phyloP scores from a whole-genome alignment of 2,797 vertebrate genomes.

The Falco novaeseelandiae region DNA sequence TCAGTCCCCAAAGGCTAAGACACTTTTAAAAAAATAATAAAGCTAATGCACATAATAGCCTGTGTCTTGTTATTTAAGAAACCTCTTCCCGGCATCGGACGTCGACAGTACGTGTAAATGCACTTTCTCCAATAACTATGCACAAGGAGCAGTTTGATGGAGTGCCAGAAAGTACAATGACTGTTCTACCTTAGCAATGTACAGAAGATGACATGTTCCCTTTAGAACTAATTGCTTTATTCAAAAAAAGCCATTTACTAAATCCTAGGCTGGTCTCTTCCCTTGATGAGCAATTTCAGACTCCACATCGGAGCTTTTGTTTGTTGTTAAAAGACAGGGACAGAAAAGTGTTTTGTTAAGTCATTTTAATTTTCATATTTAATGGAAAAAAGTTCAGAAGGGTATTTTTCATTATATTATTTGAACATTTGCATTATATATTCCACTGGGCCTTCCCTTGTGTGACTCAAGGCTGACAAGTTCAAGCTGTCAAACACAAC shows the following conservation, averaged over 20 bases:
- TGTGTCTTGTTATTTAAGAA: conserved; percentile 56
- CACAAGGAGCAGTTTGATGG: conserved; percentile 43
- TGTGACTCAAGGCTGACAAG: conserved; percentile 53
- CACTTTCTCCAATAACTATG: conserved; percentile 48
- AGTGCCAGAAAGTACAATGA: conserved; percentile 68
- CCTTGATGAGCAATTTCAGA: conserved; percentile 76
- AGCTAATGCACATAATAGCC: conserved; percentile 37
- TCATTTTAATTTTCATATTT: conserved; percentile 75
- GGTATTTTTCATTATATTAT: conserved; percentile 63
- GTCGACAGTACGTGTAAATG: conserved; percentile 36
- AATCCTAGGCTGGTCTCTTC: conserved; percentile 64
- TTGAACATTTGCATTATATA: conserved; percentile 45
- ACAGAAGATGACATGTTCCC: conserved; percentile 73
- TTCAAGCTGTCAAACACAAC: conserved; percentile 48
- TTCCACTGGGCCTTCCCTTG: conserved; percentile 27
- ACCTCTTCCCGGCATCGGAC: conserved; percentile 59
- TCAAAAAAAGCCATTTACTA: conserved; percentile 69
- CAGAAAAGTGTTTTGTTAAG: conserved; percentile 69
- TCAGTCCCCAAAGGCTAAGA: conserved; percentile 45
- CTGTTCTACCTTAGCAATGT: conserved; percentile 63
- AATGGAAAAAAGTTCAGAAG: conserved; percentile 72
- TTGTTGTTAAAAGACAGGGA: conserved; percentile 66
- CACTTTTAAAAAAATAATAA: conserved; percentile 56
- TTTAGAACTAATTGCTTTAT: conserved; percentile 78
- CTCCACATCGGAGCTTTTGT: conserved; percentile 73